phyloP scores from a whole-genome alignment of 2,797 vertebrate genomes.

The Anableps anableps region DNA sequence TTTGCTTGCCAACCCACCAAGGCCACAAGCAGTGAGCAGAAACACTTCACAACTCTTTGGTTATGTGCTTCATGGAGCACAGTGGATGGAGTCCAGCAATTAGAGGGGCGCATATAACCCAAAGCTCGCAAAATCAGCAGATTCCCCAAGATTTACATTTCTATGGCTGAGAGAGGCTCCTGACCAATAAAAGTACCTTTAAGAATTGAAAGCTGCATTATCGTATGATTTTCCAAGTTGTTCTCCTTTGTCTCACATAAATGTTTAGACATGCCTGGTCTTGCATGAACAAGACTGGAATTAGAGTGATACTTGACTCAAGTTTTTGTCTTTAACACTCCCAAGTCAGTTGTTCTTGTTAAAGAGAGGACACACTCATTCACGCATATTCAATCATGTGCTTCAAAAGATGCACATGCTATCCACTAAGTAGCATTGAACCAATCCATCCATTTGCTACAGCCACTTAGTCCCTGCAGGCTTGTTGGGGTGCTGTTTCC shows the following conservation, averaged over 20 bases:
- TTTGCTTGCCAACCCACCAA: slow-evolving; percentile 46
- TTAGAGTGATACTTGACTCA: slow-evolving; percentile 3
- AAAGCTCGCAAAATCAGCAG: slow-evolving; percentile 55
- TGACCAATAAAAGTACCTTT: slow-evolving; percentile 31
- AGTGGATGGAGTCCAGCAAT: slow-evolving; percentile 57
- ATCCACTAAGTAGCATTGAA: slow-evolving; percentile 55
- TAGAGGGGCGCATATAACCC: slow-evolving; percentile 42
- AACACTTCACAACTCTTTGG: slow-evolving; percentile 52
- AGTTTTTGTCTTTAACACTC: slow-evolving; percentile 2
- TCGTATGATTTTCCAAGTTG: slow-evolving; percentile 7
- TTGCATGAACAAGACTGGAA: slow-evolving; percentile 15
- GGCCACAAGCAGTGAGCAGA: slow-evolving; percentile 58
- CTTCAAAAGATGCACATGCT: slow-evolving; percentile 30
- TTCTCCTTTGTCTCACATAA: slow-evolving; percentile 29
- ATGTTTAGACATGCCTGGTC: slow-evolving; percentile 28
- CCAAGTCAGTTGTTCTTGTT: slow-evolving; percentile 26
- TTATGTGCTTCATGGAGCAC: slow-evolving; percentile 45
- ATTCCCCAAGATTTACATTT: slow-evolving; percentile 47
- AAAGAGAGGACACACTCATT: slow-evolving; percentile 10
- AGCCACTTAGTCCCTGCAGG: background rate
- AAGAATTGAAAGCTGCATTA: slow-evolving; percentile 18
- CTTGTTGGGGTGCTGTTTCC: background rate
- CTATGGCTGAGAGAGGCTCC: background rate
- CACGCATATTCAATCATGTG: slow-evolving; percentile 38
- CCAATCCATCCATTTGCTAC: background rate